Evolutionary conservation across 1,140 invertebrate genomes (phyloP), one percentile per base, ranked within the genome.

Genomic region (Eubasilissa regina): DNA sequence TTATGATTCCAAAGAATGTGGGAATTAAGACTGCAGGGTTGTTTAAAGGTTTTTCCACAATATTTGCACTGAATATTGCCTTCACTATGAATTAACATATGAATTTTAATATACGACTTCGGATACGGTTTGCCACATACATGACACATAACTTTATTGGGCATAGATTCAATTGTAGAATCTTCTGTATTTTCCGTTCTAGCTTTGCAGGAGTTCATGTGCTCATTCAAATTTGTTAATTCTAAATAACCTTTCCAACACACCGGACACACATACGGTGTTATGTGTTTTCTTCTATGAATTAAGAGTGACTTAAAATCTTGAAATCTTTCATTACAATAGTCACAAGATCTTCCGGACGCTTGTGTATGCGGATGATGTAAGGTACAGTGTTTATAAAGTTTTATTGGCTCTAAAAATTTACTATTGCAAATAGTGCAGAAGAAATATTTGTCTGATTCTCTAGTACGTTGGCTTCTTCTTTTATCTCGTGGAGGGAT

Each of bases 121-220:
- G 87, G 86, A 81, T 89, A 89, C 7, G 88, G 89, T 60, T 89
- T 89, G 0, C 88, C 88, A 83, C 88, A 89, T 77, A 88, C 86
- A 79, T 89, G 88, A 84, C 88, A 89, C 48, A 74, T 74, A 15
- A 74, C 35, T 58, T n/a, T 55, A 8, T 74, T 77, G 64, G 44
- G 58, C 80, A 72, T 87, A 75, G 0, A 85, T 64, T 82, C 80
- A 86, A 11, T 87, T 85, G 64, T 68, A 84, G 86, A 43, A 72
- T 83, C 72, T 84, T 86, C n/a, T 85, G 84, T 75, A 85, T 85
- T 60, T 84, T 80, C 15, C 64, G 45, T 48, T 77, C 53, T 45
- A 84, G 60, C 17, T 75, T 64, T 56, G 64, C 80, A 81, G 4
- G 25, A 47, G 12, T 75, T 19, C 10, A 55, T 55, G 45, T 89